Percentiles rank a stretch among this genome's conserved stretches.
Conservation (phyloP, 2,797 vertebrate species). For the Tragopan temminckii region DNA sequence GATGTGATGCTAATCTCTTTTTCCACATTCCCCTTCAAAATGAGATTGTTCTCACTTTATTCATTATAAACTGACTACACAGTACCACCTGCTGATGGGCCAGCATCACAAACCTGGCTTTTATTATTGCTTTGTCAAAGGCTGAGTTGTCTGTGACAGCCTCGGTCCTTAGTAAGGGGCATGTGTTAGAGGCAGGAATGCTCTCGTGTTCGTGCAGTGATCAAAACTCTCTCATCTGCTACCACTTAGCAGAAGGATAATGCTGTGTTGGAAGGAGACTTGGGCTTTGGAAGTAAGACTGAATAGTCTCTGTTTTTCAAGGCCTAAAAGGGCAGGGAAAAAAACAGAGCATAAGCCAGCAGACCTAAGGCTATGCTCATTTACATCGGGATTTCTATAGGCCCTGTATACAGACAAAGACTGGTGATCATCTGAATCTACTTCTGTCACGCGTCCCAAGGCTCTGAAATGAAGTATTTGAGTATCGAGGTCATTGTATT, state of each 20-base stretch:
- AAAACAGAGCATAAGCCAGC: background rate
- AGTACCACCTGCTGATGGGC: slow-evolving; percentile 76
- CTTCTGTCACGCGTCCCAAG: background rate
- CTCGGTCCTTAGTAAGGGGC: slow-evolving; percentile 42
- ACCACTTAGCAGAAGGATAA: slow-evolving; percentile 52
- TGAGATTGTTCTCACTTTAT: background rate
- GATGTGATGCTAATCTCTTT: background rate
- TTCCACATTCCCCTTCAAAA: slow-evolving; percentile 26
- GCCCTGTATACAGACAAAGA: background rate
- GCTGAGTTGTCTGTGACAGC: background rate
- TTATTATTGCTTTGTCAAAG: slow-evolving; percentile 12
- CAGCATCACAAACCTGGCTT: slow-evolving; percentile 64
- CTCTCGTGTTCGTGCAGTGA: background rate
- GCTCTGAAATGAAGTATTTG: background rate
- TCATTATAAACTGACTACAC: slow-evolving; percentile 61
- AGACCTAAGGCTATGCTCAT: slow-evolving; percentile 33
- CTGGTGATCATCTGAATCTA: background rate
- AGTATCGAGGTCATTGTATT: slow-evolving; percentile 12
- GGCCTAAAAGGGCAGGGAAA: background rate
- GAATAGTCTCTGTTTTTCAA: slow-evolving; percentile 34
- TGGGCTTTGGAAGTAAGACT: background rate
- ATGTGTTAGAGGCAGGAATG: slow-evolving; percentile 14
- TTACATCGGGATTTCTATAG: background rate
- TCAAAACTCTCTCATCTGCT: slow-evolving; percentile 60
- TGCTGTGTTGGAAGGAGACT: slow-evolving; percentile 46